A percentile compares a stretch with the other conserved stretches of the same genome.
phyloP scores from a whole-genome alignment of 2,113 vertebrate genomes.

The Embiotoca jacksoni region DNA sequence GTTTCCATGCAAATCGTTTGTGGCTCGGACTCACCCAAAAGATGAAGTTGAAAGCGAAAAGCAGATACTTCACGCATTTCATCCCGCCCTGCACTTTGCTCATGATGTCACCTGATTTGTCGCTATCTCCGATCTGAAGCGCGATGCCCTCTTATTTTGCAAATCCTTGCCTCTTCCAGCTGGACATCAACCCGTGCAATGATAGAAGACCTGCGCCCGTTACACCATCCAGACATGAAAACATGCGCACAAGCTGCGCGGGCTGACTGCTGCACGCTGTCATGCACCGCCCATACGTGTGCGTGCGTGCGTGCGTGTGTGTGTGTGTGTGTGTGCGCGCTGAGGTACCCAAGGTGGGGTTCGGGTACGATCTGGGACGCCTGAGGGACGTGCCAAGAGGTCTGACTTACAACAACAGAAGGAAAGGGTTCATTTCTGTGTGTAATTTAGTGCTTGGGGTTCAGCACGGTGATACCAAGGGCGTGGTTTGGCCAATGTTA shows the following conservation, averaged over 20 bases:
- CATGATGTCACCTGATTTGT: constrained; percentile 80
- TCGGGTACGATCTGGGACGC: constrained; percentile 1
- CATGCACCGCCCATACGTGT: constrained; percentile 54
- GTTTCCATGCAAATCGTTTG: constrained; percentile 1
- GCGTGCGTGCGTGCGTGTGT: background rate
- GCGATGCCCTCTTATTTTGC: constrained; percentile 1
- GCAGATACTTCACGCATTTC: constrained; percentile 95
- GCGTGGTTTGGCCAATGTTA: too few relatives aligned
- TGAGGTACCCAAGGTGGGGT: background rate
- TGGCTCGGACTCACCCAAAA: constrained; percentile 90
- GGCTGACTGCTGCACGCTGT: constrained; percentile 12
- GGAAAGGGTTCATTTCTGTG: background rate
- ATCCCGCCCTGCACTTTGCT: constrained; percentile 89
- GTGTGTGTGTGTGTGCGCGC: background rate
- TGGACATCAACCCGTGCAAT: constrained; percentile 45
- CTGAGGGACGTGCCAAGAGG: background rate
- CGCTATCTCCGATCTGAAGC: constrained; percentile 16
- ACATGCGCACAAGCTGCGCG: constrained; percentile 59
- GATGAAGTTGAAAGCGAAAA: constrained; percentile 94
- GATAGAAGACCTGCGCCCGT: constrained; percentile 48
- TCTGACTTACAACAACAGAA: background rate
- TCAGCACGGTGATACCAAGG: background rate
- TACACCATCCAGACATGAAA: constrained; percentile 43
- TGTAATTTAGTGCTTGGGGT: background rate
- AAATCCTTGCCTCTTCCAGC: constrained; percentile 20